Conservation (phyloP, 2,113 vertebrate species). For the Ptilorrhoa leucosticta region DNA sequence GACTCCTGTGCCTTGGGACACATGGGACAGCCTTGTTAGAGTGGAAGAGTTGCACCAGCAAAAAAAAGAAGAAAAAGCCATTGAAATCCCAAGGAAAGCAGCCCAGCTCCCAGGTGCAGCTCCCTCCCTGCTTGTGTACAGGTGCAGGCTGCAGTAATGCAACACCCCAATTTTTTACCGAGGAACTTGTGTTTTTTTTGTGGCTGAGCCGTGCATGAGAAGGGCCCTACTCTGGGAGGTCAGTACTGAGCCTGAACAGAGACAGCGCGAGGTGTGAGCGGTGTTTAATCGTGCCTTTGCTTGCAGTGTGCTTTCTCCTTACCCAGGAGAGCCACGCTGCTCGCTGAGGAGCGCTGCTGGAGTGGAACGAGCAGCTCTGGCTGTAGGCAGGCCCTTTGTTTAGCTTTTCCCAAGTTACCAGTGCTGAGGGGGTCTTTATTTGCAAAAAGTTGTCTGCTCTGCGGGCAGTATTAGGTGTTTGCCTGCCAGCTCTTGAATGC, state of each 20-base stretch:
- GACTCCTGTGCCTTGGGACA: neutral
- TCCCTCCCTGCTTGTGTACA: neutral
- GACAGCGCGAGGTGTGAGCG: rapidly evolving
- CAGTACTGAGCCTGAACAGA: rapidly evolving
- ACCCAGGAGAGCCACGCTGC: rapidly evolving
- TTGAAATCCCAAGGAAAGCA: neutral
- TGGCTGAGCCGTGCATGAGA: neutral
- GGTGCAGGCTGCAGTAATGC: neutral
- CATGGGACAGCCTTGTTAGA: neutral
- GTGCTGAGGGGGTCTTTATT: neutral
- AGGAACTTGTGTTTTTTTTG: neutral
- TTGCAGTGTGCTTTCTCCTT: neutral
- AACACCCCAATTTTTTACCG: neutral
- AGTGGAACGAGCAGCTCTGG: neutral
- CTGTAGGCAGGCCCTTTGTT: neutral
- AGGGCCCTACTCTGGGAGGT: neutral
- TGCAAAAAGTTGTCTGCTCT: neutral
- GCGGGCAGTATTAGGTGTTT: neutral
- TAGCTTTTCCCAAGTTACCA: neutral
- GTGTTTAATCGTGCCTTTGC: neutral
- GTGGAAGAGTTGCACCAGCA: neutral
- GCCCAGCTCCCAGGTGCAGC: neutral
- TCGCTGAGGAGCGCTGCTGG: rapidly evolving
- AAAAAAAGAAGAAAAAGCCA: neutral
- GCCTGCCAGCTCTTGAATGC: neutral